These are phyloP conservation scores for Thereva nobilitata DNA, from an alignment of 2,888 invertebrate genomes.

Conservation along the genomic window DNA sequence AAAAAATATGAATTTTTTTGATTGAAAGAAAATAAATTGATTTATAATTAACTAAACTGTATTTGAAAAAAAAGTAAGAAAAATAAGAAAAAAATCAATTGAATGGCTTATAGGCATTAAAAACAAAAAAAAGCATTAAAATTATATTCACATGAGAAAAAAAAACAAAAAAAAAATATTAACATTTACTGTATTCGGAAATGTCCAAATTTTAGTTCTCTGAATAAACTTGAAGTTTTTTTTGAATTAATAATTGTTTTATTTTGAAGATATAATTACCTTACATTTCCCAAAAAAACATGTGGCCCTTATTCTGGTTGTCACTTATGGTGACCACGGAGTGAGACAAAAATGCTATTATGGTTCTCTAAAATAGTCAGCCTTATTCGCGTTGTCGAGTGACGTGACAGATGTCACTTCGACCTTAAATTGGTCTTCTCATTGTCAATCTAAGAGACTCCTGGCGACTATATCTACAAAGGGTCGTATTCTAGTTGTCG, in stretches of 20 bases:
- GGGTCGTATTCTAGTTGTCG: no score
- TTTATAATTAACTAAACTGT: no score
- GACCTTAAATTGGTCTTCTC: no score
- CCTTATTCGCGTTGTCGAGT: no score
- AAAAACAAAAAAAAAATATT: constrained; percentile 27
- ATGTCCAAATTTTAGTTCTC: constrained; percentile 42
- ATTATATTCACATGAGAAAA: constrained; percentile 25
- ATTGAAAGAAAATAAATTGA: no score
- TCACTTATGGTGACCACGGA: no score
- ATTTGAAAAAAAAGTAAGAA: constrained; percentile 7
- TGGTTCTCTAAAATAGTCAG: no score
- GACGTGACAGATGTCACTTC: no score
- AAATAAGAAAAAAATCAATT: background rate
- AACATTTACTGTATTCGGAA: constrained; percentile 40
- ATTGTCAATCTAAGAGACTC: no score
- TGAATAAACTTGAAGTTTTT: constrained; percentile 43
- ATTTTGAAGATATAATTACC: background rate
- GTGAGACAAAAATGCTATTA: no score
- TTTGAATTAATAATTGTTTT: constrained; percentile 31
- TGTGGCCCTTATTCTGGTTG: no score
- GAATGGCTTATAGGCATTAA: constrained; percentile 13
- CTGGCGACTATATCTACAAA: no score
- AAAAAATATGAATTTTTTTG: background rate
- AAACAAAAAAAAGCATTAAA: constrained; percentile 19
- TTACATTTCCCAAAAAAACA: background rate